Conservation (phyloP, 2,113 vertebrate species). For the Pelecanus crispus region DNA sequence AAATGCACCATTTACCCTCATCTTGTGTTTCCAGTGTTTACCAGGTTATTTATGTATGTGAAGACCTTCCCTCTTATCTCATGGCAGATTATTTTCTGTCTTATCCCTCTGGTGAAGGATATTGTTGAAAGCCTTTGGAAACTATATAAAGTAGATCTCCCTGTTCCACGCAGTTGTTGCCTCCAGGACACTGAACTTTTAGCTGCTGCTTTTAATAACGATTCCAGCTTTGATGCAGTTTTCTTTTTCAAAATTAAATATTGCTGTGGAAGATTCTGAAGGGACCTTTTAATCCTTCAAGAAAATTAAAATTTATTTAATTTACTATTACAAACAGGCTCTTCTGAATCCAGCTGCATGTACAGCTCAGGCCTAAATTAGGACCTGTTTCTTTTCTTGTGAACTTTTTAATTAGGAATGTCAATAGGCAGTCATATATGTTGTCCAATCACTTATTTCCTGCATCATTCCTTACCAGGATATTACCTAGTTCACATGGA, state of each 20-base stretch:
- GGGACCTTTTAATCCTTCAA: background rate
- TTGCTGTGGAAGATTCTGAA: background rate
- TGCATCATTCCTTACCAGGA: background rate
- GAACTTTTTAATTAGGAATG: background rate
- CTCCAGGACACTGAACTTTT: background rate
- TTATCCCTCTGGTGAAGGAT: background rate
- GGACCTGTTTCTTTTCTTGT: background rate
- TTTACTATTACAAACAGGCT: background rate
- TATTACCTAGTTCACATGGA: background rate
- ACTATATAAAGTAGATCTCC: background rate
- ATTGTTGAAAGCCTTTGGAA: background rate
- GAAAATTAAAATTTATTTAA: background rate
- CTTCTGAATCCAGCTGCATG: background rate
- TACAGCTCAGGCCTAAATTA: background rate
- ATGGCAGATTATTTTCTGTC: background rate
- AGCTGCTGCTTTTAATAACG: background rate
- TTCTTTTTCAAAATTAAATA: conserved; percentile 5
- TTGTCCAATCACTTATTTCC: background rate
- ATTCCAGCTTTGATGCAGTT: background rate
- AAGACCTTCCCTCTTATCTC: background rate
- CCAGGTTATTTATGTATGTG: background rate
- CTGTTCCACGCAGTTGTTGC: background rate
- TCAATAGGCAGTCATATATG: background rate
- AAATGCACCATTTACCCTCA: background rate
- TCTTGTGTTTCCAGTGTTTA: background rate